phyloP scores from a whole-genome alignment of 2,888 invertebrate genomes.

The Timema cristinae region DNA sequence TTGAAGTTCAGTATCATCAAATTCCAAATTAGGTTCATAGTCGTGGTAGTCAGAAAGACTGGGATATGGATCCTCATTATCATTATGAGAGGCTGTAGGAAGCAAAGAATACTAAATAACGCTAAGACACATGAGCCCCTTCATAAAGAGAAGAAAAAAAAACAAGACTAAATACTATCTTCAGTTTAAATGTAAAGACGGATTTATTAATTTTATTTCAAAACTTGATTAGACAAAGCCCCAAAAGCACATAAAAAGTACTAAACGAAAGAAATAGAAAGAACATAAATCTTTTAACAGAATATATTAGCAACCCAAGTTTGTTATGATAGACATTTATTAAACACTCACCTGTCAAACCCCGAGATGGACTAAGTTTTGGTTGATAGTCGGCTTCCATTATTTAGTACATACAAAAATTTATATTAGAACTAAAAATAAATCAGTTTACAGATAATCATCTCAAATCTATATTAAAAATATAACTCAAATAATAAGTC shows the following conservation, averaged over 20 bases:
- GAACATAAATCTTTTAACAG: not conserved
- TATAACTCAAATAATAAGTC: no score
- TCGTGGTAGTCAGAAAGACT: constrained; percentile 89
- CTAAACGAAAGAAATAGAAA: not conserved
- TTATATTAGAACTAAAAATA: no score
- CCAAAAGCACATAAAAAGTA: not conserved
- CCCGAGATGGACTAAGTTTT: constrained; percentile 31
- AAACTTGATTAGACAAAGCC: not conserved
- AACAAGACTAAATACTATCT: not conserved
- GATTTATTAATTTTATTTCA: not conserved
- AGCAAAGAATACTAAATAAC: constrained; percentile 24
- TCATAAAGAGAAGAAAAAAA: not conserved
- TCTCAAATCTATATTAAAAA: no score
- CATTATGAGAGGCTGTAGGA: constrained; percentile 42
- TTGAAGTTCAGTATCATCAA: constrained; percentile 89
- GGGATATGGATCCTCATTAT: constrained; percentile 72
- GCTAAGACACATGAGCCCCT: constrained; percentile 5
- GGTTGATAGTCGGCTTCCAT: constrained; percentile 34
- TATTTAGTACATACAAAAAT: not conserved
- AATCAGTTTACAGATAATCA: no score
- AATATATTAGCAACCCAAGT: not conserved
- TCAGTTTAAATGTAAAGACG: not conserved
- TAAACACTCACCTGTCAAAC: constrained; percentile 31
- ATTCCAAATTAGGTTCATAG: constrained; percentile 92
- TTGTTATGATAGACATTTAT: constrained; percentile 9